Evolutionary conservation across 2,797 vertebrate species (phyloP).

Genomic region (Austrolebias charrua): DNA sequence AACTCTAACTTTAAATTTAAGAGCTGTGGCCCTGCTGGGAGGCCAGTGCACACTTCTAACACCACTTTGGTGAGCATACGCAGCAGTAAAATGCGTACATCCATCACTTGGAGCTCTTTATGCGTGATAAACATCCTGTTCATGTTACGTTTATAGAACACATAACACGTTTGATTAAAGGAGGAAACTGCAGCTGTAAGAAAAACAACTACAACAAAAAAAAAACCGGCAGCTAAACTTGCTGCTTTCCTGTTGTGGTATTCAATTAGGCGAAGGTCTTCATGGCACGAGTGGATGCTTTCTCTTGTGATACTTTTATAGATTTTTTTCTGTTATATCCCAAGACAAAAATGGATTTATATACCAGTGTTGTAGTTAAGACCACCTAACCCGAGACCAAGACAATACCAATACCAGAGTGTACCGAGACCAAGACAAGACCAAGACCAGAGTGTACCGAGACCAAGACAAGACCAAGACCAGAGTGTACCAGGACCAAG

Average conservation of each 20-base stretch:
- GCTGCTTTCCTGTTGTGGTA: conserved; percentile 23
- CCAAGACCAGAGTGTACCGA: no score
- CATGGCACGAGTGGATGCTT: conserved; percentile 7
- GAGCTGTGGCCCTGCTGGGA: not conserved
- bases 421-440: no score
- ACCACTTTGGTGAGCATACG: conserved; percentile 8
- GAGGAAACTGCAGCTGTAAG: conserved; percentile 27
- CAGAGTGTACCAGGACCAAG: no score
- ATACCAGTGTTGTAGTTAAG: no score
- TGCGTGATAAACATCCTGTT: conserved; percentile 13
- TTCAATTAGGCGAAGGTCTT: conserved; percentile 8
- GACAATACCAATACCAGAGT: no score
- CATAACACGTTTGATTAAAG: conserved; percentile 4
- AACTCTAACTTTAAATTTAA: conserved; percentile 24
- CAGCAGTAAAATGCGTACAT: conserved; percentile 15
- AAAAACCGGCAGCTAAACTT: conserved; percentile 15
- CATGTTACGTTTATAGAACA: conserved; percentile 9
- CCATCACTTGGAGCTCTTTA: conserved; percentile 3
- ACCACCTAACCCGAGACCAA: no score
- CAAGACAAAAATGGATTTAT: no score
- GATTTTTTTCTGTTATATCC: not conserved
- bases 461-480: no score
- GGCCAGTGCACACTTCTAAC: conserved; percentile 2
- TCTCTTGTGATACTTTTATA: not conserved
- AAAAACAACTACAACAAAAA: not conserved